Percentiles rank a stretch among this genome's conserved stretches.
Conservation (phyloP, 2,797 vertebrate species). For the Clamator glandarius region DNA sequence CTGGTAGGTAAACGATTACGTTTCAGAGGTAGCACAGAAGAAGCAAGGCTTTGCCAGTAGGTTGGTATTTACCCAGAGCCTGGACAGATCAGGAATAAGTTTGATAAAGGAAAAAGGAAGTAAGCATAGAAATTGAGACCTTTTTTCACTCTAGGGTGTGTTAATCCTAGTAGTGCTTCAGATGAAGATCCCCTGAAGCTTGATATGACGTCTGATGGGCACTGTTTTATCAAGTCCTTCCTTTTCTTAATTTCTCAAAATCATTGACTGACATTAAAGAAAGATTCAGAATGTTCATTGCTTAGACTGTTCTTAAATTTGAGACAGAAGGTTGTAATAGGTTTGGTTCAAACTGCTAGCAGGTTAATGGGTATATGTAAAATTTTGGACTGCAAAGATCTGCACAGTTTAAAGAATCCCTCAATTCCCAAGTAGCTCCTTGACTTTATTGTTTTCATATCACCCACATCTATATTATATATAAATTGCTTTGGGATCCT, state of each 20-base stretch:
- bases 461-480: conserved; percentile 12
- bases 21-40: background rate
- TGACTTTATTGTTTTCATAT: background rate
- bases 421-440: background rate
- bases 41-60: background rate
- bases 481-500: conserved; percentile 53
- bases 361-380: background rate
- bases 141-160: background rate
- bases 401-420: background rate
- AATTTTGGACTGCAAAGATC: background rate
- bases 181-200: background rate
- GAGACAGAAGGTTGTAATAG: background rate
- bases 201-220: background rate
- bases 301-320: background rate
- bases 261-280: background rate
- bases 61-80: background rate
- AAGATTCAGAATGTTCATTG: background rate
- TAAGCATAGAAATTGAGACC: background rate
- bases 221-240: background rate
- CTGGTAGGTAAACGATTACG: background rate
- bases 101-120: background rate
- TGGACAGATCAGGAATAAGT: background rate
- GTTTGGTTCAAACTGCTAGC: background rate
- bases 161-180: background rate
- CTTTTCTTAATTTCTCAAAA: background rate